Evolutionary conservation across 2,797 vertebrate species (phyloP).

Genomic region (Sciaenops ocellatus): DNA sequence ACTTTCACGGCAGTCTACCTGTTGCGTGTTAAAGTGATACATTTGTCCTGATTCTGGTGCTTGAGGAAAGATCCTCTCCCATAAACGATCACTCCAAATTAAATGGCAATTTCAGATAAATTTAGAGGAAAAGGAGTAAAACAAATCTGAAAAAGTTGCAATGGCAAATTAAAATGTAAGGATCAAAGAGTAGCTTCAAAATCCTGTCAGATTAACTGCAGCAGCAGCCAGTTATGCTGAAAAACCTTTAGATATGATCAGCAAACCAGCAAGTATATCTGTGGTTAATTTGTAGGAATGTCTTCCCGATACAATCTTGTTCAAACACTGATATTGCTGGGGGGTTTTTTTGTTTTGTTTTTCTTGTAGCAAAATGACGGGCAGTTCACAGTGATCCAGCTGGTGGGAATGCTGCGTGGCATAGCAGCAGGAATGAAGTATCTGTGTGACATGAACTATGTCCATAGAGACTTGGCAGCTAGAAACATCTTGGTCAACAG

Average conservation of each 20-base stretch:
- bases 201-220: not conserved
- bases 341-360: not conserved
- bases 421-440: constrained; percentile 97
- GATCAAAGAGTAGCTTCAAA: too few relatives aligned
- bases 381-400: constrained; percentile 97
- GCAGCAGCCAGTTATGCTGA: too few relatives aligned
- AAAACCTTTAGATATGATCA: not conserved
- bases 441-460: constrained; percentile 97
- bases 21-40: too few relatives aligned
- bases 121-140: too few relatives aligned
- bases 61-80: too few relatives aligned
- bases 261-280: not conserved
- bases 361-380: constrained; percentile 94
- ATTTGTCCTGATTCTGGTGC: too few relatives aligned
- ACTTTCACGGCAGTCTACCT: too few relatives aligned
- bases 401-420: constrained; percentile 97
- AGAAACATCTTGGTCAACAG: constrained; percentile 99
- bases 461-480: constrained; percentile 95
- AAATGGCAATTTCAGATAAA: too few relatives aligned
- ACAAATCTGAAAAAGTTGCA: too few relatives aligned
- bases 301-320: not conserved
- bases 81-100: too few relatives aligned
- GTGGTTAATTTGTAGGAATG: constrained; percentile 1
- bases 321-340: not conserved
- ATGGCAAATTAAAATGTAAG: too few relatives aligned